phyloP scores from a whole-genome alignment of 1,140 invertebrate genomes.

The Drosophila lini region DNA sequence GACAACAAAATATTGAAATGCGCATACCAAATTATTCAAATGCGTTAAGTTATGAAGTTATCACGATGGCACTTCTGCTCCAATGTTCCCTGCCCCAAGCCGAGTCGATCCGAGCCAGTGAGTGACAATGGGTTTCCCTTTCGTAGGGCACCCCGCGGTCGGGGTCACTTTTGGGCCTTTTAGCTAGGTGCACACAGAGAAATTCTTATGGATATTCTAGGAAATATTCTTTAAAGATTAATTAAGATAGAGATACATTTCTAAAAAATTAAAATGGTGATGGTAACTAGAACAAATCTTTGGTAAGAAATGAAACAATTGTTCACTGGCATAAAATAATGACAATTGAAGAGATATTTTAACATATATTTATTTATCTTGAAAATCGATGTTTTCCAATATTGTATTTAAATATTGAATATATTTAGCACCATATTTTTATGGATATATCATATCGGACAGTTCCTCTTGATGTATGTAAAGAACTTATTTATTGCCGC shows the following conservation, averaged over 20 bases:
- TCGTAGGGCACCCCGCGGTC: constrained; percentile 27
- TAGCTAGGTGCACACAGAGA: background rate
- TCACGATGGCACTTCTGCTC: constrained; percentile 75
- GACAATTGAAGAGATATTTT: too few species aligned
- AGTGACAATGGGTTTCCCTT: constrained; percentile 76
- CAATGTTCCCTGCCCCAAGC: constrained; percentile 17
- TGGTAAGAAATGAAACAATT: too few species aligned
- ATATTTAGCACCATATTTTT: too few species aligned
- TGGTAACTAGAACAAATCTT: too few species aligned
- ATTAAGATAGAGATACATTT: background rate
- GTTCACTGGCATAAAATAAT: too few species aligned
- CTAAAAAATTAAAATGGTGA: background rate
- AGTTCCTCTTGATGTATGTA: too few species aligned
- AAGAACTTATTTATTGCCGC: too few species aligned
- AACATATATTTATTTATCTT: too few species aligned
- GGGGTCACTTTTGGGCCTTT: constrained; percentile 7
- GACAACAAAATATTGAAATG: constrained; percentile 73
- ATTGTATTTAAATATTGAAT: too few species aligned
- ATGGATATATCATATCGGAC: too few species aligned
- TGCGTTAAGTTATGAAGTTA: constrained; percentile 81
- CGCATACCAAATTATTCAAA: constrained; percentile 83
- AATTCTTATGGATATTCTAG: background rate
- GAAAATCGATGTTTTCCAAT: too few species aligned
- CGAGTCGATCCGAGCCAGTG: constrained; percentile 20
- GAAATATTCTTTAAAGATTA: background rate